A percentile compares a stretch with the other conserved stretches of the same genome.
Conservation (phyloP, 2,888 invertebrate species). For the Frankliniella intonsa region DNA sequence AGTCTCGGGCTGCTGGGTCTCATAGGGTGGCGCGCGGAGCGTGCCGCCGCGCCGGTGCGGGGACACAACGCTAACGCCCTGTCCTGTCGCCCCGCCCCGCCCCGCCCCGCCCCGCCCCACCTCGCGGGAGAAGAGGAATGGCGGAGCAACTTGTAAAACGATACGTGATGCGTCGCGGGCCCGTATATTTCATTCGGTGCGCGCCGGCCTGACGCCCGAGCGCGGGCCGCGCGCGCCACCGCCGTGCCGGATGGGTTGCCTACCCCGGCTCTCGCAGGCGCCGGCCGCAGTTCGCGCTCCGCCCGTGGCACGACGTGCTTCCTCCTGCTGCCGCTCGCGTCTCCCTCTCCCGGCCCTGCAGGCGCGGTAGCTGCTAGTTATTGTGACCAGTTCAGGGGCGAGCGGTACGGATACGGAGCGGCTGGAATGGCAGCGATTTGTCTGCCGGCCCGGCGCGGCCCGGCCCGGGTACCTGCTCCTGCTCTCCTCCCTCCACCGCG, state of each 20-base stretch:
- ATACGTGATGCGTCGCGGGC: neutral
- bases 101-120: neutral
- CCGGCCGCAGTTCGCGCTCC: neutral
- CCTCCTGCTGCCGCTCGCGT: too few species aligned
- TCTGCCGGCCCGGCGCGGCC: too few species aligned
- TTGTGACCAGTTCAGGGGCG: too few species aligned
- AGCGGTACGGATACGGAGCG: too few species aligned
- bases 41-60: neutral
- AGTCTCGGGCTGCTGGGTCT: neutral
- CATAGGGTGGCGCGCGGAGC: neutral
- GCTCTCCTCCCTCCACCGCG: too few species aligned
- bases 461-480: too few species aligned
- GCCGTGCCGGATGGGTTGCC: neutral
- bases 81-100: neutral
- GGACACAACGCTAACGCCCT: neutral
- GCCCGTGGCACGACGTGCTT: neutral
- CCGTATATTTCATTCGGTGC: neutral
- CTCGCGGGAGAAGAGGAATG: neutral
- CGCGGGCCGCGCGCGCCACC: neutral
- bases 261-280: neutral
- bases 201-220: neutral
- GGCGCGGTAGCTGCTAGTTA: too few species aligned
- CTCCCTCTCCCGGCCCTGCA: too few species aligned
- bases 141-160: neutral
- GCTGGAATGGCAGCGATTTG: too few species aligned